Percentiles rank a stretch among this genome's conserved stretches.
These are phyloP conservation scores for Mystacides longicornis DNA, from an alignment of 2,888 invertebrate genomes.

Conservation along the genomic window DNA sequence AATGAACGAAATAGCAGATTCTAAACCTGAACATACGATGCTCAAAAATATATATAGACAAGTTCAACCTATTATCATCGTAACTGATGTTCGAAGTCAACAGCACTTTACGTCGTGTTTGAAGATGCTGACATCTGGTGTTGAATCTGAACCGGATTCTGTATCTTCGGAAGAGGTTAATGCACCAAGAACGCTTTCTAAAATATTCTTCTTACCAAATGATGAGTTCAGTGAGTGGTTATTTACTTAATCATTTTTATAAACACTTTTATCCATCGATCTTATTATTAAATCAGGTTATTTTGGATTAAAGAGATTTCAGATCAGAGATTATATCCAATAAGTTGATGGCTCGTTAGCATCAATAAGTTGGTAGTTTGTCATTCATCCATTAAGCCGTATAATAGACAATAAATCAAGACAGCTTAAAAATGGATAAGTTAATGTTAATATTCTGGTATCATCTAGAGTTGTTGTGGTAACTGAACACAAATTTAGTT, in stretches of 20 bases:
- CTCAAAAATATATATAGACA: slow-evolving; percentile 53
- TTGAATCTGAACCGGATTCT: slow-evolving; percentile 25
- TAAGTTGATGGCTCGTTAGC: too few species aligned
- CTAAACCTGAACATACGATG: slow-evolving; percentile 53
- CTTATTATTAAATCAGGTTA: too few species aligned
- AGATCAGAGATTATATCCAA: too few species aligned
- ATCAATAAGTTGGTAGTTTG: too few species aligned
- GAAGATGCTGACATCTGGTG: slow-evolving; percentile 33
- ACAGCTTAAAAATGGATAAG: too few species aligned
- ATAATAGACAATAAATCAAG: too few species aligned
- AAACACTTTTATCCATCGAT: too few species aligned
- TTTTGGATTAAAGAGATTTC: too few species aligned
- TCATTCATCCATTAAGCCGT: too few species aligned
- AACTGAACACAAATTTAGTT: too few species aligned
- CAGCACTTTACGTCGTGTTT: slow-evolving; percentile 44
- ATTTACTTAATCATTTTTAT: slow-evolving; percentile 5
- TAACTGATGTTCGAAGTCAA: slow-evolving; percentile 48
- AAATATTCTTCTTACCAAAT: slow-evolving; percentile 48
- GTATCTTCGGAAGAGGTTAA: not conserved
- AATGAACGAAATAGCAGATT: slow-evolving; percentile 61
- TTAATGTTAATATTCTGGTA: too few species aligned
- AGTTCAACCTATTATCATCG: slow-evolving; percentile 49
- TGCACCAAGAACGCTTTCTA: slow-evolving; percentile 32
- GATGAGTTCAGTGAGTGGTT: slow-evolving; percentile 51
- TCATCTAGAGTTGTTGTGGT: too few species aligned